These are phyloP conservation scores for Nephila pilipes DNA, from an alignment of 1,140 invertebrate species.

Conservation along the genomic window DNA sequence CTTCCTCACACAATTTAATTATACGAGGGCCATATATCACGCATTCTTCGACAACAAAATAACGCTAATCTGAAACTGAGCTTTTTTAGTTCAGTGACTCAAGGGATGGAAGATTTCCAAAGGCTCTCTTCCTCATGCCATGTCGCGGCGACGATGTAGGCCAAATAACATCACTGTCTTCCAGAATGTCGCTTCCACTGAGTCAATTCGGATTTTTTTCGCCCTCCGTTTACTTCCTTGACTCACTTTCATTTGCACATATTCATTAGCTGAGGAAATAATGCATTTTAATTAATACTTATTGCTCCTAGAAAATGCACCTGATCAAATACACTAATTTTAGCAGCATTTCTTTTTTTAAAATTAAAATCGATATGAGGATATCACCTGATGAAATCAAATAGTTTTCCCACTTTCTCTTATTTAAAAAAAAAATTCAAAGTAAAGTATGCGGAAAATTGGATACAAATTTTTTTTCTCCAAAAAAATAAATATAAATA, in stretches of 20 bases:
- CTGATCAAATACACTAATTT: too few relatives aligned
- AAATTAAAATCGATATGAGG: too few relatives aligned
- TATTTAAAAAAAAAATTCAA: too few relatives aligned
- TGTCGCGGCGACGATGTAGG: conserved; percentile 37
- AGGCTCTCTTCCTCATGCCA: conserved; percentile 38
- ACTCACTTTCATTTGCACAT: background rate
- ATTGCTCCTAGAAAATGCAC: too few relatives aligned
- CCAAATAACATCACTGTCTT: conserved; percentile 19
- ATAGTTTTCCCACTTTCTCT: too few relatives aligned
- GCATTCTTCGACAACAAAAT: conserved; percentile 20
- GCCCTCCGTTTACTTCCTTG: conserved; percentile 41
- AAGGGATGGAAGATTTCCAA: conserved; percentile 63
- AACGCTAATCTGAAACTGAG: background rate
- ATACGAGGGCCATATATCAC: background rate
- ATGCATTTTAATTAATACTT: too few relatives aligned
- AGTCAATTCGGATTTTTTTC: background rate
- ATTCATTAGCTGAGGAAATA: too few relatives aligned
- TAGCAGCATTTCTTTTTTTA: too few relatives aligned
- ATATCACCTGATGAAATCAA: too few relatives aligned
- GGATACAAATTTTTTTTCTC: too few relatives aligned
- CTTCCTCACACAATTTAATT: background rate
- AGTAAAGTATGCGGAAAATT: too few relatives aligned
- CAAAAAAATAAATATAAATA: too few relatives aligned
- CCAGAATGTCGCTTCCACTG: background rate
- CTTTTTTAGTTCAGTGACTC: conserved; percentile 56